Evolutionary conservation across 2,888 invertebrate genomes (phyloP).

Genomic region (Hedya salicella): DNA sequence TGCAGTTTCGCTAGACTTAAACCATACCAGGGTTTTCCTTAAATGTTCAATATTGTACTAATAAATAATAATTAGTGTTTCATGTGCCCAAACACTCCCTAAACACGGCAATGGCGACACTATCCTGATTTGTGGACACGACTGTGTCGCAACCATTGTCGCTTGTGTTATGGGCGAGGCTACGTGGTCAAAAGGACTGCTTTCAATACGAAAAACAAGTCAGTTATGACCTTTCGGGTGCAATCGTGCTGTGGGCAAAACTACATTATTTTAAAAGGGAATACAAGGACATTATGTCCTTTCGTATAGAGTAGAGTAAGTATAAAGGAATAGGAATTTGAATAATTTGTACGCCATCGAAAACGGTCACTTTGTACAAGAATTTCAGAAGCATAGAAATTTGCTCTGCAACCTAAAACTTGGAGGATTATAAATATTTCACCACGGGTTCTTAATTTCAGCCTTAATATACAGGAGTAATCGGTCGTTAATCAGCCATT

Average conservation of each 20-base stretch:
- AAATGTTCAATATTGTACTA: neutral
- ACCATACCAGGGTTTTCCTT: neutral
- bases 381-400: no score
- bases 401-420: no score
- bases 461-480: no score
- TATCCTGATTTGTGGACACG: slow-evolving; percentile 25
- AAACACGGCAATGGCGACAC: slow-evolving; percentile 13
- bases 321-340: no score
- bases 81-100: slow-evolving; percentile 15
- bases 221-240: neutral
- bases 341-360: no score
- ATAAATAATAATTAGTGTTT: slow-evolving; percentile 26
- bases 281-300: no score
- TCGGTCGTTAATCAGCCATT: no score
- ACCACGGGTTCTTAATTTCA: no score
- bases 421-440: no score
- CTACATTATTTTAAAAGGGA: neutral
- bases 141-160: slow-evolving; percentile 12
- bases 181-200: neutral
- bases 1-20: no score
- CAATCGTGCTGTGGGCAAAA: neutral
- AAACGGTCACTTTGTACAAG: no score
- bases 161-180: slow-evolving; percentile 3
- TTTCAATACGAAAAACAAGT: neutral
- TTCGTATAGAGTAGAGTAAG: no score